Evolutionary conservation across 2,113 vertebrate species (phyloP).

Genomic region (Pampusana beccarii): DNA sequence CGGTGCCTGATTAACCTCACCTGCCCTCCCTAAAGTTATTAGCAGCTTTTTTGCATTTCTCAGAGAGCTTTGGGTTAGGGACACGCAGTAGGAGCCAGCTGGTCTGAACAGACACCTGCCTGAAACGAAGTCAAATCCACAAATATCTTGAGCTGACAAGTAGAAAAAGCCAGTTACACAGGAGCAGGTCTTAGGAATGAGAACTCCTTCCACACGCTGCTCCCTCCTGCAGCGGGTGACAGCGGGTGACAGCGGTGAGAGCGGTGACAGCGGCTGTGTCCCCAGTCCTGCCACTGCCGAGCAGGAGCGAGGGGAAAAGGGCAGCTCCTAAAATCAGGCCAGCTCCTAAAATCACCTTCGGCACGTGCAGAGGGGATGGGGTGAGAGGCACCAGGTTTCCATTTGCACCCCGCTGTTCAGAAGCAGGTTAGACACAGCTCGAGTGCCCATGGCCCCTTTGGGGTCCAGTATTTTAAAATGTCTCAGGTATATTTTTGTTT

Average conservation of each 20-base stretch:
- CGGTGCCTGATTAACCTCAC: neutral
- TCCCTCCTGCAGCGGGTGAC: neutral
- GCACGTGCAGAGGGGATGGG: neutral
- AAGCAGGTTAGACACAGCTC: neutral
- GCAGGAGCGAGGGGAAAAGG: neutral
- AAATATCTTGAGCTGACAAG: neutral
- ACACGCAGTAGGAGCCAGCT: neutral
- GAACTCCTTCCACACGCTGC: neutral
- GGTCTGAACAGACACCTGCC: neutral
- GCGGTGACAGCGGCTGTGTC: fast-evolving
- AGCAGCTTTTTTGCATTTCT: neutral
- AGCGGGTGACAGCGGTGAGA: too few species aligned
- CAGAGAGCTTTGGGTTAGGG: neutral
- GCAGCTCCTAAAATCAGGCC: neutral
- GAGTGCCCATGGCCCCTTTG: fast-evolving
- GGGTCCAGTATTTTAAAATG: neutral
- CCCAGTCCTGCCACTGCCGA: neutral
- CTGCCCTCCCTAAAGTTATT: neutral
- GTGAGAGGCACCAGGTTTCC: neutral
- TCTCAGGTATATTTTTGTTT: neutral
- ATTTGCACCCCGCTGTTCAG: neutral
- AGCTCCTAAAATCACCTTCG: neutral
- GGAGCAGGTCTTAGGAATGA: neutral
- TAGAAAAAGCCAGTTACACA: neutral
- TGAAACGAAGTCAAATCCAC: neutral